A percentile compares a stretch with the other conserved stretches of the same genome.
Evolutionary conservation across 2,888 invertebrate genomes (phyloP).

Genomic region (Oasisia sp.): DNA sequence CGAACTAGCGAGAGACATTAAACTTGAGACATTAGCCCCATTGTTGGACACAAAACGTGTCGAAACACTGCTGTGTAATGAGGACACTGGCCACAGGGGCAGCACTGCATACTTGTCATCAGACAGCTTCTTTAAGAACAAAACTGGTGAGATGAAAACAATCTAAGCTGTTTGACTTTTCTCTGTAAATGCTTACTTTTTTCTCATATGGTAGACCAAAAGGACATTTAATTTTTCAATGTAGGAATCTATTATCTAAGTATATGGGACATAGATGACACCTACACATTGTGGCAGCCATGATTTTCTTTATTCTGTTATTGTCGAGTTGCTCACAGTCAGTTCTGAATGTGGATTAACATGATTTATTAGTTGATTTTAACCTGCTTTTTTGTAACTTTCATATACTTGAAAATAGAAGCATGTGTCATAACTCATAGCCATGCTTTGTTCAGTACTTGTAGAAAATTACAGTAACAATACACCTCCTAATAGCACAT

Average conservation of each 20-base stretch:
- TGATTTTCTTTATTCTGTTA: too few species aligned
- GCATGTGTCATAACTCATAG: too few species aligned
- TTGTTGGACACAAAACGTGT: not conserved
- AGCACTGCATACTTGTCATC: conserved; percentile 6
- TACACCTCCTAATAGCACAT: too few species aligned
- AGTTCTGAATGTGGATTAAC: too few species aligned
- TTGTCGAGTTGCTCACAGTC: too few species aligned
- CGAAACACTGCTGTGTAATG: not conserved
- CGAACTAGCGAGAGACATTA: not conserved
- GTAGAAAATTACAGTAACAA: too few species aligned
- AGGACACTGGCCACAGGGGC: not conserved
- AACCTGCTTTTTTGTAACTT: too few species aligned
- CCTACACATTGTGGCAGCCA: too few species aligned
- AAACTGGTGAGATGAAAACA: not conserved
- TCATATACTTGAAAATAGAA: too few species aligned
- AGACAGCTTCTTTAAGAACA: conserved; percentile 13
- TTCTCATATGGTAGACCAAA: not conserved
- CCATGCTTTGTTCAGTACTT: too few species aligned
- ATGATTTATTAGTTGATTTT: too few species aligned
- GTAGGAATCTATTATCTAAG: not conserved
- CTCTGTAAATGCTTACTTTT: not conserved
- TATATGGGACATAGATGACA: not conserved
- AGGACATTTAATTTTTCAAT: not conserved
- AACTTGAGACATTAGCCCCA: not conserved
- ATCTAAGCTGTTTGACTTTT: not conserved